Base-by-base conservation (phyloP, 2,113 vertebrate species). In the Cynoglossus semilaevis region DNA sequence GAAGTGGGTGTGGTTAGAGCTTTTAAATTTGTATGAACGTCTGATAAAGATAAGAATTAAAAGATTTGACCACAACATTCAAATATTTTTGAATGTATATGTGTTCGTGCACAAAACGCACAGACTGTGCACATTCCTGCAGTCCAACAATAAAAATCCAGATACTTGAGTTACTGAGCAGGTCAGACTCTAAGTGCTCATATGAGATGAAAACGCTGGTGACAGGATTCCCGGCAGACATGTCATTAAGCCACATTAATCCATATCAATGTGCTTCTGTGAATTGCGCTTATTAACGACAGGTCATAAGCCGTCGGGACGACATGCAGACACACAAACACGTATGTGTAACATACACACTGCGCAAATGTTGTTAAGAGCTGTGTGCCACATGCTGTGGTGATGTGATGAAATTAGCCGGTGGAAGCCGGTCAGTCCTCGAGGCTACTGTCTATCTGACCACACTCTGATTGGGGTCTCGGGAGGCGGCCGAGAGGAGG, bases 351-450 rank as follows among this genome's bases (percentile, higher is more conserved):
- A 9, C 64, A 71, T 50, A 79, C 58, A 80, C 63, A 63, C 67
- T 67, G 74, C 44, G 16, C 76, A 85, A 85, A 89, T 79, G 68
- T 66, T 69, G 85, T 89, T 83, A 82, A 68, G 71, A 74, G 78
- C 74, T 63, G 42, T 80, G 83, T 72, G 81, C 83, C 69, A 79
- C 83, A 87, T 83, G 83, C 75, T 37, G 66, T 42, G 72, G 51
- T 82, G 80, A 82, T 85, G 81, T 88, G 84, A 89, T 88, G 75
- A 60, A 83, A 89, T 89, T 87, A 88, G 70, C 68, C 65, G 83
- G 69, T 59, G 77, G 70, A 63, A 71, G 67, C 71, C 72, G 81
- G 76, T 81, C 79, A 80, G 87, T 81, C 87, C 87, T 88, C 67
- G 8, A 77, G 88, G 85, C 80, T 74, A 70, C 75, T 78, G 81